These are phyloP conservation scores for Nixonia krombeini DNA, from an alignment of 1,140 invertebrate species.

Conservation along the genomic window DNA sequence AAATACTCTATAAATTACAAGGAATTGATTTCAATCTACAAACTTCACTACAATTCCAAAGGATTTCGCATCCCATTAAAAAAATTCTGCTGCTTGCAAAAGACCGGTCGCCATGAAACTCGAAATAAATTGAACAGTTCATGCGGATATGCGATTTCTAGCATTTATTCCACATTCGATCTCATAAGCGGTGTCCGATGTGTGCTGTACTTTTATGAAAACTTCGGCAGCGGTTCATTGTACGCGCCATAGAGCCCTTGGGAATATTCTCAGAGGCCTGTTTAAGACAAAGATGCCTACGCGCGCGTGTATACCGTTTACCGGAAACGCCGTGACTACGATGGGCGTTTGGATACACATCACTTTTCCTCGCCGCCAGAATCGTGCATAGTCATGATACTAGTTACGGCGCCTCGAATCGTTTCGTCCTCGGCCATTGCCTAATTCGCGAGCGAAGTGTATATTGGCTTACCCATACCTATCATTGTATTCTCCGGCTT, in stretches of 20 bases:
- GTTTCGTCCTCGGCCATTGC: conserved; percentile 19
- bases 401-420: conserved; percentile 24
- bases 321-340: conserved; percentile 58
- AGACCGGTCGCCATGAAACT: too few species aligned
- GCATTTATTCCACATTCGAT: conserved; percentile 29
- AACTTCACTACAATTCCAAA: too few species aligned
- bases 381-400: conserved; percentile 14
- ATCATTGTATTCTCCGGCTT: too few species aligned
- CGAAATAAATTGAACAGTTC: conserved; percentile 5
- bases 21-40: too few species aligned
- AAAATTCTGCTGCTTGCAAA: too few species aligned
- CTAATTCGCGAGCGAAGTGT: background rate
- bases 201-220: conserved; percentile 50
- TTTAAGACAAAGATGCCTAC: conserved; percentile 56
- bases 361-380: conserved; percentile 50
- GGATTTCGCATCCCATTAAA: too few species aligned
- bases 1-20: too few species aligned
- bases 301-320: conserved; percentile 62
- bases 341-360: conserved; percentile 56
- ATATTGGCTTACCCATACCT: background rate
- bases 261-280: conserved; percentile 66
- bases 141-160: conserved; percentile 6
- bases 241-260: conserved; percentile 58
- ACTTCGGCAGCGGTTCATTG: conserved; percentile 61
- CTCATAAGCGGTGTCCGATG: conserved; percentile 6